Conservation (phyloP, 1,140 invertebrate genomes). For the Andricus grossulariae region DNA sequence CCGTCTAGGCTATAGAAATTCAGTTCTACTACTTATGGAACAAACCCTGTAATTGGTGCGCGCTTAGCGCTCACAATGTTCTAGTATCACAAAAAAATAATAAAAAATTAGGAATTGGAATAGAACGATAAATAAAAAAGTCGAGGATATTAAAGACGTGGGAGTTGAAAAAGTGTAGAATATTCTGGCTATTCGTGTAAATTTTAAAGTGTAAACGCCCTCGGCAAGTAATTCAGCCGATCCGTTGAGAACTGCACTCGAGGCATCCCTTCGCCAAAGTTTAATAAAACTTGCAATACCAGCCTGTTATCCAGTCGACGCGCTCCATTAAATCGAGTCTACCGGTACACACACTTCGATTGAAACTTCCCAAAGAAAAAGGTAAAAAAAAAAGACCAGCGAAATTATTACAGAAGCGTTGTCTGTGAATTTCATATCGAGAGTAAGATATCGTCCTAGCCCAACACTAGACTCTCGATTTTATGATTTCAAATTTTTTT, state of each 20-base stretch:
- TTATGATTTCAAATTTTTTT: neutral
- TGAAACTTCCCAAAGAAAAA: slow-evolving; percentile 35
- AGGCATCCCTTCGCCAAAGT: slow-evolving; percentile 25
- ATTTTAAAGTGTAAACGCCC: neutral
- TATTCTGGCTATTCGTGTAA: neutral
- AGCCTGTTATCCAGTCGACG: slow-evolving; percentile 49
- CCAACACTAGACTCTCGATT: neutral
- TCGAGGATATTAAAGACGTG: neutral
- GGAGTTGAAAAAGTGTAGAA: neutral
- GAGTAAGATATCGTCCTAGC: neutral
- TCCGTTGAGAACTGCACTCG: slow-evolving; percentile 11
- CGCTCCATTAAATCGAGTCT: slow-evolving; percentile 58
- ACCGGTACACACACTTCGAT: slow-evolving; percentile 2
- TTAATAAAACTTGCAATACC: slow-evolving; percentile 55
- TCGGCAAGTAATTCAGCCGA: slow-evolving; percentile 48
- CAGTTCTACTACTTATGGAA: too few species aligned
- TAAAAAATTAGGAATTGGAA: neutral
- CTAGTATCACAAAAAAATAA: too few species aligned
- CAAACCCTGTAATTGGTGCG: too few species aligned
- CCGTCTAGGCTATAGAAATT: too few species aligned
- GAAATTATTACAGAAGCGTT: slow-evolving; percentile 30
- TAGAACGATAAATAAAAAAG: neutral
- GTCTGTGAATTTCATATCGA: neutral
- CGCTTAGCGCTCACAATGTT: too few species aligned
- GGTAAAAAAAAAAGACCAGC: slow-evolving; percentile 8